Evolutionary conservation across 2,888 invertebrate species (phyloP).

Genomic region (Incurvaria masculella): DNA sequence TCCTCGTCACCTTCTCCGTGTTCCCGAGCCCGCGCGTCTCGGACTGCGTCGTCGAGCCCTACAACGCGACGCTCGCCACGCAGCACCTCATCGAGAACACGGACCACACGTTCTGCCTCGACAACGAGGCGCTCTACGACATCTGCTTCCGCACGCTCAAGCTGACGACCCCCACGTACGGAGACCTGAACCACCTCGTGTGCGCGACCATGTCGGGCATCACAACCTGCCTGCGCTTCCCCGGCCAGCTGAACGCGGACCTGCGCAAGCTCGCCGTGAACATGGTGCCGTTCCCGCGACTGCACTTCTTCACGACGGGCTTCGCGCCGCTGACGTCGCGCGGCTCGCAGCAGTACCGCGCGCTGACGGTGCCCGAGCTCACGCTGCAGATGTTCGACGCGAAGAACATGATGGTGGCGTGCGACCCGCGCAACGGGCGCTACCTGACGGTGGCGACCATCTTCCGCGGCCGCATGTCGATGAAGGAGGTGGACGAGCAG

Average conservation of each 20-base stretch:
- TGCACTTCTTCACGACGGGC: slow-evolving; percentile 57
- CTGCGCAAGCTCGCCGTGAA: no score
- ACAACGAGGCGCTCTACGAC: slow-evolving; percentile 69
- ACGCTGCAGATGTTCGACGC: slow-evolving; percentile 89
- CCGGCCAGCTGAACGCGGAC: slow-evolving; percentile 49
- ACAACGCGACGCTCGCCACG: slow-evolving; percentile 82
- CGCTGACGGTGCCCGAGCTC: slow-evolving; percentile 87
- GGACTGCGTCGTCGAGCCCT: slow-evolving; percentile 60
- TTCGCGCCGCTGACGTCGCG: slow-evolving; percentile 72
- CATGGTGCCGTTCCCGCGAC: slow-evolving; percentile 69
- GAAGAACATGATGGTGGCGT: slow-evolving; percentile 97
- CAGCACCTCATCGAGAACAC: slow-evolving; percentile 80
- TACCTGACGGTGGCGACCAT: slow-evolving; percentile 88
- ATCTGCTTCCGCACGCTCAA: slow-evolving; percentile 78
- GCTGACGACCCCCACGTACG: slow-evolving; percentile 72
- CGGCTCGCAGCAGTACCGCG: slow-evolving; percentile 84
- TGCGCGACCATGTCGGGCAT: slow-evolving; percentile 85
- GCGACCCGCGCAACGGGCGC: slow-evolving; percentile 86
- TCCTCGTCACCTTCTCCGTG: slow-evolving; percentile 77
- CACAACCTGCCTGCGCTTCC: slow-evolving; percentile 72
- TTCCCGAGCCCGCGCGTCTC: slow-evolving; percentile 84
- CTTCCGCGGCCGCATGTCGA: slow-evolving; percentile 87
- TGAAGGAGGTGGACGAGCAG: slow-evolving; percentile 88
- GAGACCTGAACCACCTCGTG: slow-evolving; percentile 79
- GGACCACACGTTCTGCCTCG: slow-evolving; percentile 66